Percentiles rank a stretch among this genome's conserved stretches.
Evolutionary conservation across 1,140 invertebrate species (phyloP).

Genomic region (Bombus affinis): DNA sequence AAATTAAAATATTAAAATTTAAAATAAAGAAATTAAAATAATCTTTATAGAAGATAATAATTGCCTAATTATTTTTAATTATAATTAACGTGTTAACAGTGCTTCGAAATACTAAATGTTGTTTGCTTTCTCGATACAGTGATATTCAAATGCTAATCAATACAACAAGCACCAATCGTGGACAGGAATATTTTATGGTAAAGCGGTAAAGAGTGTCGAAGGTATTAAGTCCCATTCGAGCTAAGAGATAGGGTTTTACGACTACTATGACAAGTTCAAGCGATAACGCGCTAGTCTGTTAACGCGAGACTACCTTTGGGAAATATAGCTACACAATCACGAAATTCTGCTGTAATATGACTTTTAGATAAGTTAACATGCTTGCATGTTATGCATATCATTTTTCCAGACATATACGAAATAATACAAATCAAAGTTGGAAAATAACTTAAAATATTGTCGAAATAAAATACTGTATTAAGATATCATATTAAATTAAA

Average conservation of each 20-base stretch:
- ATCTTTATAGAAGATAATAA: too few species aligned
- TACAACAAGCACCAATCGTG: neutral
- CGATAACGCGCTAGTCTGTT: conserved; percentile 53
- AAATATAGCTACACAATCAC: neutral
- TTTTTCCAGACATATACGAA: too few species aligned
- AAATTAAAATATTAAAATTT: too few species aligned
- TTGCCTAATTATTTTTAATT: too few species aligned
- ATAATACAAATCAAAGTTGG: too few species aligned
- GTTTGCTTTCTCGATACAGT: neutral
- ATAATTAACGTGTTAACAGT: neutral
- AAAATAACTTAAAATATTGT: too few species aligned
- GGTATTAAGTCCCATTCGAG: conserved; percentile 1
- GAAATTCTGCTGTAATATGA: neutral
- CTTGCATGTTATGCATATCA: too few species aligned
- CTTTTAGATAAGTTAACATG: too few species aligned
- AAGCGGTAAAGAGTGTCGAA: conserved; percentile 12
- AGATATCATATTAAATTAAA: too few species aligned
- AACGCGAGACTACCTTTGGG: conserved; percentile 11
- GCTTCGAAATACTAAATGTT: neutral
- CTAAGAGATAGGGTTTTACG: conserved; percentile 53
- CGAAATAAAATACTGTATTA: too few species aligned
- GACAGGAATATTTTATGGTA: conserved; percentile 4
- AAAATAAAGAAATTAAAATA: too few species aligned
- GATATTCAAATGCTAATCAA: neutral
- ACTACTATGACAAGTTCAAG: conserved; percentile 15